These are phyloP conservation scores for Monochamus saltuarius DNA, from an alignment of 1,140 invertebrate species.

Conservation along the genomic window DNA sequence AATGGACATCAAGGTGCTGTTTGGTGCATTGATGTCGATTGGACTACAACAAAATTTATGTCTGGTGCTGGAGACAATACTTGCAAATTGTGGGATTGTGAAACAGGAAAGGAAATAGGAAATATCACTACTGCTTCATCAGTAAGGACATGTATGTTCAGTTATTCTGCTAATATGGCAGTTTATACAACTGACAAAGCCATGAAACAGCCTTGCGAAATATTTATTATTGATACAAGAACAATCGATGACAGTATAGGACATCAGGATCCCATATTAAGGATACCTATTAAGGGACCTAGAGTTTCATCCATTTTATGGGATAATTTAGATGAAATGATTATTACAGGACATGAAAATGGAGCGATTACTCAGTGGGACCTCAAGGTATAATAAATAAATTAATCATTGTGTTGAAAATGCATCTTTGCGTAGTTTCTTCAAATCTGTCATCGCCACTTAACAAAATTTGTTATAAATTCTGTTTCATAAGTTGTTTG, in stretches of 20 bases:
- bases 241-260: constrained; percentile 64
- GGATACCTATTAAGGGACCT: constrained; percentile 63
- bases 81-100: constrained; percentile 85
- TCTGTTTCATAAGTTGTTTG: constrained; percentile 30
- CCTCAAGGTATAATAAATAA: constrained; percentile 64
- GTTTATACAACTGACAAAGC: constrained; percentile 92
- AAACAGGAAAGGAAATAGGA: constrained; percentile 73
- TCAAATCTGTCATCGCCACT: neutral
- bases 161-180: constrained; percentile 88
- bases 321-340: constrained; percentile 87
- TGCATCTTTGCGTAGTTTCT: too few species aligned
- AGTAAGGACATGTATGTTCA: constrained; percentile 89
- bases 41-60: constrained; percentile 89
- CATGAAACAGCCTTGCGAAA: constrained; percentile 87
- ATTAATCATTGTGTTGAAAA: neutral
- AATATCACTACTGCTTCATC: constrained; percentile 81
- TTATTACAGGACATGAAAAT: constrained; percentile 94
- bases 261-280: constrained; percentile 61
- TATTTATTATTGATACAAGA: constrained; percentile 81
- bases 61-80: constrained; percentile 94
- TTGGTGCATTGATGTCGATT: constrained; percentile 97
- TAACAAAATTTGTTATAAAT: neutral
- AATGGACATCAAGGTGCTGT: constrained; percentile 96
- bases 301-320: constrained; percentile 92
- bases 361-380: constrained; percentile 92